Evolutionary conservation across 2,888 invertebrate species (phyloP), one percentile per base, ranked within the genome.

Genomic region (Orthosia incerta): DNA sequence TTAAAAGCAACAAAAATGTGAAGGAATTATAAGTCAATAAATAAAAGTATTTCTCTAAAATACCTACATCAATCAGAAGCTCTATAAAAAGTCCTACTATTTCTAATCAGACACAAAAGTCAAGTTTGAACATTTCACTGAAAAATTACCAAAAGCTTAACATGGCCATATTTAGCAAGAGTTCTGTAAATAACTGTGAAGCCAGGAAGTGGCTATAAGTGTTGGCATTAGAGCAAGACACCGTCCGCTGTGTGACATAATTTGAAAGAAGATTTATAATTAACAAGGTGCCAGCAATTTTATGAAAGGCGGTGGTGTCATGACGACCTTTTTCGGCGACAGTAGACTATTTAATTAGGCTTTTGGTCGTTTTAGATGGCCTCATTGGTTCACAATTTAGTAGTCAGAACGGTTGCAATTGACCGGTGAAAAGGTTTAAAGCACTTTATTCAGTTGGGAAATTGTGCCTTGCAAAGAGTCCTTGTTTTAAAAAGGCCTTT

Each of bases 201-300:
- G 66, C 26, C 83, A 86, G 86, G 86, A 86, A 86, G 74, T 65
- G 18, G 67, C 75, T 74, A 84, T 82, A 82, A 71, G 65, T 75
- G 82, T 80, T 69, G 39, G 70, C 66, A 70, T 75, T 74, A 70
- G 71, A 69, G 66, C 80, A 63, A 55, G 18, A 61, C 46, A 26
- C 61, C 53, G 75, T 23, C 71, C 69, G 31, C 5, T 26, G 46
- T 76, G 57, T 80, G 67, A 74, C 69, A 82, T 70, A 77, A 77
- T 77, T 72, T 81, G 48, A 64, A 77, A 65, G 57, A 71, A 57
- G 61, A 82, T 74, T 78, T 82, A 71, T 74, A 74, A 78, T 81
- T 66, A 82, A 74, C 83, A 71, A 68, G 71, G 61, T 72, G 67
- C 56, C 39, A 57, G 64, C 57, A 59, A 80, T 48, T 77, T 80